Percentiles rank a stretch among this genome's conserved stretches.
These are phyloP conservation scores for Falco concolor DNA, from an alignment of 2,797 vertebrate genomes.

Conservation along the genomic window DNA sequence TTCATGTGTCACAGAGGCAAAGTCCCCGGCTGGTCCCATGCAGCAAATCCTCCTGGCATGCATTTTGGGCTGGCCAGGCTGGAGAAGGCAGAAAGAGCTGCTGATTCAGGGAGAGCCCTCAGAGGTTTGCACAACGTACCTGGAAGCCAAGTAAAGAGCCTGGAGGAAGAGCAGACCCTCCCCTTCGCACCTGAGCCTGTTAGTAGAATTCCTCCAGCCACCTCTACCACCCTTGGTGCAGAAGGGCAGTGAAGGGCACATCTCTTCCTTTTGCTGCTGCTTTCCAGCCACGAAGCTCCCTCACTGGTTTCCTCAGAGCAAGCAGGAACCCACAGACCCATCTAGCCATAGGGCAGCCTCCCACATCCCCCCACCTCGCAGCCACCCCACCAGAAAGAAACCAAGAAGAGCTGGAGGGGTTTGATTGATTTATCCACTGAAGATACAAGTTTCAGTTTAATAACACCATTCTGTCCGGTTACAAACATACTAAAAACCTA, in stretches of 20 bases:
- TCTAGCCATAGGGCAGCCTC: rapidly evolving
- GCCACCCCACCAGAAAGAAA: not conserved
- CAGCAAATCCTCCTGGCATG: not conserved
- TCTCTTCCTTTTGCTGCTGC: not conserved
- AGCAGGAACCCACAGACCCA: not conserved
- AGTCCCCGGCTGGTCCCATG: rapidly evolving
- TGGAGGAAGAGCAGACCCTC: not conserved
- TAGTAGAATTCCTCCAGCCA: not conserved
- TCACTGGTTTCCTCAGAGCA: rapidly evolving
- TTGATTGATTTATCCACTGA: constrained; percentile 59
- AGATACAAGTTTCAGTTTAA: constrained; percentile 69
- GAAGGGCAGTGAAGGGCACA: not conserved
- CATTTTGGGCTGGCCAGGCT: not conserved
- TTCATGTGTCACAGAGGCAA: rapidly evolving
- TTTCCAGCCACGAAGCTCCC: not conserved
- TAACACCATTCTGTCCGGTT: constrained; percentile 61
- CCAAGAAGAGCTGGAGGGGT: not conserved
- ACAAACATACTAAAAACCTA: constrained; percentile 72
- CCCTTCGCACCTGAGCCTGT: not conserved
- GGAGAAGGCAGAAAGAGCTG: not conserved
- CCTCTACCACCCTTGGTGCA: not conserved
- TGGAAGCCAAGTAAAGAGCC: not conserved
- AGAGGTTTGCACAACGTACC: rapidly evolving
- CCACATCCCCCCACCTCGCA: rapidly evolving
- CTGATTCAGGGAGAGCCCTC: not conserved